Base-by-base conservation (phyloP, 1,140 invertebrate species). In the Araneus ventricosus region DNA sequence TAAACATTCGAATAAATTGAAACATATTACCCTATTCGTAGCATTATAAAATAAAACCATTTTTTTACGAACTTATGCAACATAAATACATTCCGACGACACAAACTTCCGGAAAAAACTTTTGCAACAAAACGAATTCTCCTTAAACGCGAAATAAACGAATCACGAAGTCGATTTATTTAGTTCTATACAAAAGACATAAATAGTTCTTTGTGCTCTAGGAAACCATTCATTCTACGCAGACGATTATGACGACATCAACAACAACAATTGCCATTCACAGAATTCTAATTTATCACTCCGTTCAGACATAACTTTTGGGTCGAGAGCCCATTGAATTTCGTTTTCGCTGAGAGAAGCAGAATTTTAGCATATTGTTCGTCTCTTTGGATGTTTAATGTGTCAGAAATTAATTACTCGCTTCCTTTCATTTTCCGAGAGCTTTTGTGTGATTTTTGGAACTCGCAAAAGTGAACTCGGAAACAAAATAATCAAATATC, bases 171-270 rank as follows among this genome's bases (percentile, higher is more conserved):
- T 75, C 30, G 27, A 75, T 75, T 75, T 20, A 75, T 75, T 30
- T 75, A 20, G 67, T 17, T 75, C 27, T 17, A 75, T 27, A 75
- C 22, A 75, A 75, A 75, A 30, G 27, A 2, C 67, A 75, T 17
- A 37, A 75, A 75, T 70, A 70, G n/a, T 34, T 70, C 67, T 70
- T 34, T 75, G 67, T 75, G 27, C 30, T n/a, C 30, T 75, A 34
- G 3, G 27, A 30, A 34, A 37, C 10, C 67, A 75, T 75, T 75
- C 67, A 75, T 30, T 75, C 27, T 20, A 20, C 27, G 67, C 67
- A 75, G 27, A 75, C 67, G 30, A 75, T 75, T 75, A 75, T 75
- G 59, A 34, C 67, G 67, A 75, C 67, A 75, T 75, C 67, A 75
- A 75, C 67, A 75, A 75, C 10, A 75, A 34, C 67, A 34, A 75